phyloP scores from a whole-genome alignment of 2,113 vertebrate species.

The Pungitius pungitius region DNA sequence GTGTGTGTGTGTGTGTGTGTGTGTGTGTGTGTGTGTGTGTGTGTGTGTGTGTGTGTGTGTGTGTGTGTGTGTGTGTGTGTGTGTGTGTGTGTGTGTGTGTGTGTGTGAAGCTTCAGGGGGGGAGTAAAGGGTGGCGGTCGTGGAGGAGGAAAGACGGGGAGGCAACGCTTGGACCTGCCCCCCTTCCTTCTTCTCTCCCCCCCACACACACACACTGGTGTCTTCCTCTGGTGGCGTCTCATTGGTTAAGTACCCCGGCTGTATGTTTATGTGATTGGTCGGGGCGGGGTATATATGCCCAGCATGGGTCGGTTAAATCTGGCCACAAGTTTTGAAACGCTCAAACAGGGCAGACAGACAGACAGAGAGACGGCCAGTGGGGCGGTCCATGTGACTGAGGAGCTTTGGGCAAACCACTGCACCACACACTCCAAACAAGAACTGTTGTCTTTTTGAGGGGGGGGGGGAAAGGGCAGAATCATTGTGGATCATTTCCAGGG shows the following conservation, averaged over 20 bases:
- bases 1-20: constrained; percentile 28
- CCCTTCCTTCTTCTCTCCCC: constrained; percentile 48
- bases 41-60: constrained; percentile 27
- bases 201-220: constrained; percentile 40
- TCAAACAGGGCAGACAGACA: constrained; percentile 61
- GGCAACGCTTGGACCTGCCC: constrained; percentile 42
- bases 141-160: constrained; percentile 52
- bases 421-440: constrained; percentile 62
- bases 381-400: constrained; percentile 51
- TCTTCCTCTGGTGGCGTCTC: constrained; percentile 55
- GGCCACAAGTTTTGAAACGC: constrained; percentile 83
- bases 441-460: constrained; percentile 28
- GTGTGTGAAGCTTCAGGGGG: constrained; percentile 34
- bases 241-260: constrained; percentile 68
- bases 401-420: constrained; percentile 58
- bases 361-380: constrained; percentile 54
- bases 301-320: constrained; percentile 77
- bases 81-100: constrained; percentile 24
- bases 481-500: constrained; percentile 55
- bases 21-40: constrained; percentile 28
- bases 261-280: constrained; percentile 77
- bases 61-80: constrained; percentile 33
- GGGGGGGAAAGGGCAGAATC: constrained; percentile 44
- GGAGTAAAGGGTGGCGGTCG: constrained; percentile 70
- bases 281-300: constrained; percentile 78